Conservation (phyloP, 53 echinoderm and acorn worm genomes). For the Antedon mediterranea region DNA sequence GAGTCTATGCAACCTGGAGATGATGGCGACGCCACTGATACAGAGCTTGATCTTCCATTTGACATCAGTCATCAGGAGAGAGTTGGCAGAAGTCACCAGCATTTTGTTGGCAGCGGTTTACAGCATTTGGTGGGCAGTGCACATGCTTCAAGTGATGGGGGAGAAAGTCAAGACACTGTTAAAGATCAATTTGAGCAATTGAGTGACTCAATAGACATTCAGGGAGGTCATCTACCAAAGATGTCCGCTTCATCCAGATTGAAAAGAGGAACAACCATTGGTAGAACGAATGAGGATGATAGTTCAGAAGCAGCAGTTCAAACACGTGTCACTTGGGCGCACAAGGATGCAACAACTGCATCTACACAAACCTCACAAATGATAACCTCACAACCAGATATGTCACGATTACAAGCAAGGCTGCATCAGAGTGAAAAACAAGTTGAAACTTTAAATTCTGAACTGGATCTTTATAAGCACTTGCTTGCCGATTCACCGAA, state of each 20-base stretch:
- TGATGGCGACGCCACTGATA: not conserved
- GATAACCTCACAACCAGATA: constrained; percentile 9
- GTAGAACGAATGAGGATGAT: not conserved
- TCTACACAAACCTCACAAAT: constrained; percentile 8
- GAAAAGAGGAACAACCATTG: not conserved
- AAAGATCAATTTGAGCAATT: constrained; percentile 9
- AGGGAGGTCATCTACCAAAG: not conserved
- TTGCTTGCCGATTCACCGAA: constrained; percentile 9
- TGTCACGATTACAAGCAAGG: constrained; percentile 28
- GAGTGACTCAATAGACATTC: not conserved
- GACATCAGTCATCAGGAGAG: not conserved
- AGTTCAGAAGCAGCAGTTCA: not conserved
- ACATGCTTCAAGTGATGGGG: not conserved
- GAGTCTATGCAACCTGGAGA: constrained; percentile 1
- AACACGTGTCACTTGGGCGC: not conserved
- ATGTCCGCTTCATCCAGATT: not conserved
- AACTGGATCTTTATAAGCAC: constrained; percentile 50
- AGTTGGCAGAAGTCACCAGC: not conserved
- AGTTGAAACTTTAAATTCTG: constrained; percentile 36
- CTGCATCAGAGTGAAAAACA: constrained; percentile 42
- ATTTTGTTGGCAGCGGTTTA: constrained; percentile 19
- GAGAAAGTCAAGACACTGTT: constrained; percentile 11
- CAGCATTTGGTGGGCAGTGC: too few relatives aligned
- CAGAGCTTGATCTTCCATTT: constrained; percentile 12
- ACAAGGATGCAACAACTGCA: not conserved